A percentile compares a stretch with the other conserved stretches of the same genome.
These are phyloP conservation scores for Eidolon helvum DNA, from an alignment of 2,113 vertebrate species.

Conservation along the genomic window DNA sequence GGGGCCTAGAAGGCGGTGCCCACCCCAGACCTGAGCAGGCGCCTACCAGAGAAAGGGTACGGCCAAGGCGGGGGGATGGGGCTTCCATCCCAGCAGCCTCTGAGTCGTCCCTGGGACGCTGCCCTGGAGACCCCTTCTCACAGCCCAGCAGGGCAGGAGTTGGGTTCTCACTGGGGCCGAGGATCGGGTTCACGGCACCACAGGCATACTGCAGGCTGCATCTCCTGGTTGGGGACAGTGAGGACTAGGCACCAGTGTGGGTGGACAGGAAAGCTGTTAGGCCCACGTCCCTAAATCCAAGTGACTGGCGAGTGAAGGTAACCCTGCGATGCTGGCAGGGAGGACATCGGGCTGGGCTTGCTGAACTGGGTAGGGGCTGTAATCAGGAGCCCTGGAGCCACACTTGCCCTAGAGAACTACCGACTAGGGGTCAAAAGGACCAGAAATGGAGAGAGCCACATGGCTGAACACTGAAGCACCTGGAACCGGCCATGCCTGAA, in stretches of 20 bases:
- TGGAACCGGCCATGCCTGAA: background rate
- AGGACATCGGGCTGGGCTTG: background rate
- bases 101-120: background rate
- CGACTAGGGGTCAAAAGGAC: background rate
- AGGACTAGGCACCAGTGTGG: background rate
- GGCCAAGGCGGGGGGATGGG: background rate
- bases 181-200: background rate
- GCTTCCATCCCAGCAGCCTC: background rate
- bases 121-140: no score
- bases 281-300: background rate
- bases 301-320: background rate
- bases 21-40: no score
- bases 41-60: background rate
- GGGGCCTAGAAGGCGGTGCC: background rate
- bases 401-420: no score
- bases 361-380: background rate
- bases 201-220: fast-evolving
- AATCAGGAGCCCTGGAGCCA: background rate
- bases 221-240: fast-evolving
- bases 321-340: background rate
- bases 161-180: background rate
- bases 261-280: background rate
- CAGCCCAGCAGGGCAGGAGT: background rate
- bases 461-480: background rate
- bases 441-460: background rate